These are phyloP conservation scores for Thalpophila matura DNA, from an alignment of 2,888 invertebrate species.

Conservation along the genomic window DNA sequence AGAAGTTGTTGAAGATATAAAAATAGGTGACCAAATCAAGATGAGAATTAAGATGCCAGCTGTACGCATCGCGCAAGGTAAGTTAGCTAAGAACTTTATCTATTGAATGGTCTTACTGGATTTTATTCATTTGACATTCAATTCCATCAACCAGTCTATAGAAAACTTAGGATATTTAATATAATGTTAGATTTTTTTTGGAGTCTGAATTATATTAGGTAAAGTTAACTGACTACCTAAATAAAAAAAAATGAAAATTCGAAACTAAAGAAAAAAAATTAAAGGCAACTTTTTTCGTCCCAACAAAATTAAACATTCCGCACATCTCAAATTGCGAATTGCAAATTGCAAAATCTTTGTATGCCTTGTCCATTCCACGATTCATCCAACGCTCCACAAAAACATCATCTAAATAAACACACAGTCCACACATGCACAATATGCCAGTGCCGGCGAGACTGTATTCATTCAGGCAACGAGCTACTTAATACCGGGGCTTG, in stretches of 20 bases:
- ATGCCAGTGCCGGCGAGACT: constrained; percentile 72
- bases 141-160: background rate
- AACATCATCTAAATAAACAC: constrained; percentile 76
- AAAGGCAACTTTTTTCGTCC: background rate
- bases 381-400: constrained; percentile 53
- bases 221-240: no score
- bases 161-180: background rate
- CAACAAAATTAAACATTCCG: background rate
- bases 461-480: constrained; percentile 84
- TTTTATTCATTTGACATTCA: background rate
- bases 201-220: background rate
- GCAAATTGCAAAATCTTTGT: constrained; percentile 13
- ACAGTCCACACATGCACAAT: constrained; percentile 67
- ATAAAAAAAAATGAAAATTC: background rate
- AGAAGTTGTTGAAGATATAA: constrained; percentile 86
- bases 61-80: constrained; percentile 99
- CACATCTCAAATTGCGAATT: background rate
- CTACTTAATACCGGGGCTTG: constrained; percentile 86
- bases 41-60: constrained; percentile 99
- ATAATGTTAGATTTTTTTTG: background rate
- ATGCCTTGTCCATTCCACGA: constrained; percentile 18
- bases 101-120: constrained; percentile 18
- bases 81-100: constrained; percentile 75
- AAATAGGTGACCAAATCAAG: constrained; percentile 93
- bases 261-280: background rate